Evolutionary conservation across 2,888 invertebrate species (phyloP), one percentile per base, ranked within the genome.

Genomic region (Molorchus minor): DNA sequence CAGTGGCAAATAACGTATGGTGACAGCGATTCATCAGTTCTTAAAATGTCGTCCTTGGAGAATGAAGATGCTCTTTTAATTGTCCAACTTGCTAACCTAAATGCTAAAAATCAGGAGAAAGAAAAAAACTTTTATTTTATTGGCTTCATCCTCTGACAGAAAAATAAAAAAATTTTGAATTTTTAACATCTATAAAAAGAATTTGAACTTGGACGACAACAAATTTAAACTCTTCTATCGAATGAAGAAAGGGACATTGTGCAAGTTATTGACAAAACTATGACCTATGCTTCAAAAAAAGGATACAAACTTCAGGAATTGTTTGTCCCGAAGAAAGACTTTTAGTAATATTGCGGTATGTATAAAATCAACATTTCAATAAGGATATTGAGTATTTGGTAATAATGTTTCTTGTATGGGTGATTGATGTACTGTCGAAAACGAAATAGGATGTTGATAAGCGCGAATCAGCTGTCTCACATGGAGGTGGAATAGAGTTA

Each of bases 281-380:
- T 16, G 46, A 21, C 46, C 30, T 17, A 30, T 46, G 30, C 46
- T 46, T 46, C 46, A 46, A 29, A 46, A 25, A 45, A 45, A 25
- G 21, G 25, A 45, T 45, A 25, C 45, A 45, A 25, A 45, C 21
- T 45, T 45, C 12, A 20, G 21, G 4, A 45, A 45, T 25, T 12
- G 12, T 52, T 19, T 52, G 7, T 20, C 53, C 33, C 17, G 25
- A n/a, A 40, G 25, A 43, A 53, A 53, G 30, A 25, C 25, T 53
- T 53, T 12, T 53, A 4, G 20, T 53, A 53, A 43, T 43, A 19
- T 7, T 43, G 41, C 53, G 47, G 47, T 47, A 47, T 33, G 35
- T 47, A 47, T 5, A 4, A 19, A 30, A 47, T 15, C 13, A 47
- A 47, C 13, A 7, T 29, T 13, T 29, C 35, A 36, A 13, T 16